A percentile compares a stretch with the other conserved stretches of the same genome.
These are phyloP conservation scores for Cordilura impudica DNA, from an alignment of 2,888 invertebrate species.

Conservation along the genomic window DNA sequence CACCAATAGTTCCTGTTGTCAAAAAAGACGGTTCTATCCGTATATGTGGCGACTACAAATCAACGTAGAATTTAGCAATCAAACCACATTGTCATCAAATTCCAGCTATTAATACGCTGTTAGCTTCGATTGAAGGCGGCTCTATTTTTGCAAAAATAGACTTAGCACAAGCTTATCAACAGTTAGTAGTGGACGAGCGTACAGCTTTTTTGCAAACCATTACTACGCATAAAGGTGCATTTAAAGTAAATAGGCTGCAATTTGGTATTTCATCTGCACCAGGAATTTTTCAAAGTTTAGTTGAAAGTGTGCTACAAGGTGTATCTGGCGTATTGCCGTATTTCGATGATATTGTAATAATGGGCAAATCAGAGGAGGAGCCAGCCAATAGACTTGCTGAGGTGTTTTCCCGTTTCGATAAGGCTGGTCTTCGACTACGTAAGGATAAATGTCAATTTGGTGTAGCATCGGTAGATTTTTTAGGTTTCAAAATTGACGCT, in stretches of 20 bases:
- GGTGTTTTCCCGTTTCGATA: constrained; percentile 25
- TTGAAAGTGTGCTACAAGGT: constrained; percentile 31
- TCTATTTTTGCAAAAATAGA: constrained; percentile 72
- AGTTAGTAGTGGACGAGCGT: constrained; percentile 69
- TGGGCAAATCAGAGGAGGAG: constrained; percentile 33
- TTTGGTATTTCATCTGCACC: constrained; percentile 64
- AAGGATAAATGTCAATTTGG: constrained; percentile 49
- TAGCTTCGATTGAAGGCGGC: constrained; percentile 65
- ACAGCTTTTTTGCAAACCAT: constrained; percentile 69
- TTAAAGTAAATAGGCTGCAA: constrained; percentile 64
- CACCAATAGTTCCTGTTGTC: constrained; percentile 49
- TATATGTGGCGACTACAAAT: constrained; percentile 66
- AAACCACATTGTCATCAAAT: constrained; percentile 65
- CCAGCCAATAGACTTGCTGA: constrained; percentile 15
- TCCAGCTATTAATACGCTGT: constrained; percentile 45
- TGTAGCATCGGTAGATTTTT: constrained; percentile 55
- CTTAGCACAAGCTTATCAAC: constrained; percentile 72
- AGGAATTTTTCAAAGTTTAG: constrained; percentile 53
- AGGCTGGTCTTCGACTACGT: constrained; percentile 17
- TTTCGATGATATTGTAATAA: constrained; percentile 53
- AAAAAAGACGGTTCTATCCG: constrained; percentile 64
- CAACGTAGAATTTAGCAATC: constrained; percentile 68
- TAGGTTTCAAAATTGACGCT: constrained; percentile 52
- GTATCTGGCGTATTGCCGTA: constrained; percentile 35
- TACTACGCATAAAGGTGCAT: constrained; percentile 71